Conservation (phyloP, 2,888 invertebrate genomes). For the Mamestra brassicae region DNA sequence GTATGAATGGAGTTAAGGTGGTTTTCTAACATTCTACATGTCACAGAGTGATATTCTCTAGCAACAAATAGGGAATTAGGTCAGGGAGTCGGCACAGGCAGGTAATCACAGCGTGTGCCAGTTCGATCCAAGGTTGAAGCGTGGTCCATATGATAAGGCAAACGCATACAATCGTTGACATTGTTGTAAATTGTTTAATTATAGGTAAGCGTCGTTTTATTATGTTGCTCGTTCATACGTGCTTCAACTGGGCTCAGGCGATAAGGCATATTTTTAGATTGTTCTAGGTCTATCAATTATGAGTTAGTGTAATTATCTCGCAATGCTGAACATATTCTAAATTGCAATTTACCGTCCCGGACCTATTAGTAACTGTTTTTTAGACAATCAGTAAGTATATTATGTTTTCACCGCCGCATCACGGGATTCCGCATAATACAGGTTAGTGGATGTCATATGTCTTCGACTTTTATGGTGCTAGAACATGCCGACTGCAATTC, state of each 20-base stretch:
- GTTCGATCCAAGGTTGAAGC: conserved; percentile 77
- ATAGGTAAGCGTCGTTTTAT: conserved; percentile 53
- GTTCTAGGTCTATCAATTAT: conserved; percentile 7
- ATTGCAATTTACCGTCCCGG: too few species aligned
- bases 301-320: neutral
- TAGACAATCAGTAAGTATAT: neutral
- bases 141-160: conserved; percentile 68
- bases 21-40: conserved; percentile 25
- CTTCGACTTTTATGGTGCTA: neutral
- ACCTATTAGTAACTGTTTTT: neutral
- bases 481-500: neutral
- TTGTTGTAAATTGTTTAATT: conserved; percentile 65
- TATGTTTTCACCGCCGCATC: neutral
- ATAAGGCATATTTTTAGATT: conserved; percentile 6
- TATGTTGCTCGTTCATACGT: conserved; percentile 43
- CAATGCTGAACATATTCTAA: too few species aligned
- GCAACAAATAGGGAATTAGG: conserved; percentile 79
- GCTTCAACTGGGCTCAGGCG: conserved; percentile 1
- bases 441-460: neutral
- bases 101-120: conserved; percentile 77
- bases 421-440: neutral
- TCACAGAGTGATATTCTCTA: conserved; percentile 59
- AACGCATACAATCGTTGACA: conserved; percentile 68
- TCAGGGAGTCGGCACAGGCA: conserved; percentile 78
- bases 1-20: neutral